phyloP scores from a whole-genome alignment of 2,113 vertebrate species.

The Pelvicachromis taeniatus region DNA sequence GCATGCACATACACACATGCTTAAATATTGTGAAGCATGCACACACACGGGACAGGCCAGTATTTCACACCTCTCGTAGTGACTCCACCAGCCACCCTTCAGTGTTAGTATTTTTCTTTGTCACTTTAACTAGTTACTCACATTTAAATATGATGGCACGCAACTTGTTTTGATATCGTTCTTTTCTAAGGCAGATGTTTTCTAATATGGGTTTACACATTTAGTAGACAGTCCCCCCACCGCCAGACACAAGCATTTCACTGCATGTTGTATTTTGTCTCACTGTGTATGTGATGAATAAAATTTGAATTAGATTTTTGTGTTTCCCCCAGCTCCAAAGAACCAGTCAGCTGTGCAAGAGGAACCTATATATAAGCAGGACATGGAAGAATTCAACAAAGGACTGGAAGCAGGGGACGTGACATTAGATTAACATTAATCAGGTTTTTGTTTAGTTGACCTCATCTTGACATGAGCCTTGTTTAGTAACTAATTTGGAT shows the following conservation, averaged over 20 bases:
- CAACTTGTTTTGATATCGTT: neutral
- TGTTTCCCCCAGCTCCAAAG: neutral
- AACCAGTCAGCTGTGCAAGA: neutral
- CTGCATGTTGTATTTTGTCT: too few relatives aligned
- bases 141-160: neutral
- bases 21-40: neutral
- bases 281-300: too few relatives aligned
- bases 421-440: neutral
- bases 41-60: neutral
- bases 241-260: too few relatives aligned
- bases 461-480: neutral
- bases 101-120: neutral
- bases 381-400: neutral
- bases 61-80: neutral
- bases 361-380: neutral
- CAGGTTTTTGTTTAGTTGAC: neutral
- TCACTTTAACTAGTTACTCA: neutral
- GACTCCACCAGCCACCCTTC: neutral
- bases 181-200: neutral
- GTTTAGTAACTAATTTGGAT: neutral
- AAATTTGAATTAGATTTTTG: too few relatives aligned
- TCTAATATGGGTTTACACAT: neutral
- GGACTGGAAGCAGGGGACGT: neutral
- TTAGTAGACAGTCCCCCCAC: neutral
- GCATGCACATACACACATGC: neutral